Base-by-base conservation (phyloP, 2,113 vertebrate genomes). In the Labrus mixtus region DNA sequence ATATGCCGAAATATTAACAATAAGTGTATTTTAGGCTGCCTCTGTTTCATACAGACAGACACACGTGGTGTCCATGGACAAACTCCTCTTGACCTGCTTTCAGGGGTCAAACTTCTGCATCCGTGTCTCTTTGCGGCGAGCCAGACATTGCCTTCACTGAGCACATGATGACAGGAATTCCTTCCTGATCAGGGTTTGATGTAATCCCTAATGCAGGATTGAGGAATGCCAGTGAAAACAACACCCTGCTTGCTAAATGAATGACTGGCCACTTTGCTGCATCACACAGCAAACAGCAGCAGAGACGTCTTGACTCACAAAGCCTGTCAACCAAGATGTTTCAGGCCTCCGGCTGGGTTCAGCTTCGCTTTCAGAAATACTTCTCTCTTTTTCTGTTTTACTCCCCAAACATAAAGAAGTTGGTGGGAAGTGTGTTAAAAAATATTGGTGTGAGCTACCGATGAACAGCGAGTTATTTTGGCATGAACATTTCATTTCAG, bases 91-190 rank as follows among this genome's bases (percentile, higher is more conserved):
- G 81, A 83, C 80, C 75, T 33, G 39, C 70, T 81, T 89, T 89
- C 46, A 76, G 79, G 57, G 62, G 82, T 56, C 84, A 82, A 79
- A 83, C 51, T 75, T 57, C 84, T 81, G 85, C 77, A 70, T 78
- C 65, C 16, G 43, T 74, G 80, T 85, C 62, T 74, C 73, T 78
- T 79, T 88, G 79, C 79, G 13, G 81, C 43, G 64, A 89, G 79
- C 73, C 82, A 51, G 69, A 51, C n/a, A 43, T 71, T 69, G 78
- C 83, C 71, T 74, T 81, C 67, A 10, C 64, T 70, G 73, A 89
- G 87, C 93, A 91, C 92, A 93, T 90, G 91, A 92, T 85, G 86
- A 83, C 87, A 90, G 91, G 89, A 92, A 91, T 93, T 90, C 86
- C 86, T 87, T 86, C 87, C 84, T 89, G 87, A 87, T 85, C 86